Base-by-base conservation (phyloP, 2,888 invertebrate genomes). In the Platerodrilus igneus region DNA sequence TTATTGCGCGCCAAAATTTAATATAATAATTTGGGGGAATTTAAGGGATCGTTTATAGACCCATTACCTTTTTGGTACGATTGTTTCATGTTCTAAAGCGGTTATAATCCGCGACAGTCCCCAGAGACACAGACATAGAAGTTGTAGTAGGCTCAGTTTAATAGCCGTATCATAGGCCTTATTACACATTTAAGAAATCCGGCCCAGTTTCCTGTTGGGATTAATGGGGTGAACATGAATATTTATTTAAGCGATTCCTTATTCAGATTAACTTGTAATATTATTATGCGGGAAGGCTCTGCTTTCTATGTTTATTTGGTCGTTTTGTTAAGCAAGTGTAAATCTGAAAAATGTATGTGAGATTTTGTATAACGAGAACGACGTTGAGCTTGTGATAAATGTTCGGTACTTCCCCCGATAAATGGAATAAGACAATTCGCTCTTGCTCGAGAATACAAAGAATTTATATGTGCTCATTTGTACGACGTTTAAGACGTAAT, bases 401-500 rank as follows among this genome's bases (percentile, higher is more conserved):
- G n/a, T n/a, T n/a, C n/a, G n/a, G n/a, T n/a, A n/a, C n/a, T n/a
- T n/a, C n/a, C n/a, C n/a, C n/a, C n/a, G n/a, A n/a, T n/a, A n/a
- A n/a, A n/a, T n/a, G n/a, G n/a, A n/a, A n/a, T n/a, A n/a, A n/a
- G n/a, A n/a, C n/a, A n/a, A n/a, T n/a, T n/a, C n/a, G n/a, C n/a
- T n/a, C n/a, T 44, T 48, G 55, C 52, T 55, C 56, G 56, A 52
- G n/a, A n/a, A 52, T 54, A 52, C 53, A 56, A 58, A 56, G 58
- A 58, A 57, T 56, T 58, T 56, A 55, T 57, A 57, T 53, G 55
- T 56, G 52, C 56, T 53, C 58, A 58, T 56, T 56, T 56, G 56
- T 56, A 53, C 50, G 54, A 53, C 53, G 52, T 51, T 57, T 55
- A 56, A 37, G 50, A 51, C 48, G 51, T 47, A 57, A 57, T 54